Percentiles rank a stretch among this genome's conserved stretches.
phyloP scores from a whole-genome alignment of 1,140 invertebrate species.

The Sinonovacula constricta region DNA sequence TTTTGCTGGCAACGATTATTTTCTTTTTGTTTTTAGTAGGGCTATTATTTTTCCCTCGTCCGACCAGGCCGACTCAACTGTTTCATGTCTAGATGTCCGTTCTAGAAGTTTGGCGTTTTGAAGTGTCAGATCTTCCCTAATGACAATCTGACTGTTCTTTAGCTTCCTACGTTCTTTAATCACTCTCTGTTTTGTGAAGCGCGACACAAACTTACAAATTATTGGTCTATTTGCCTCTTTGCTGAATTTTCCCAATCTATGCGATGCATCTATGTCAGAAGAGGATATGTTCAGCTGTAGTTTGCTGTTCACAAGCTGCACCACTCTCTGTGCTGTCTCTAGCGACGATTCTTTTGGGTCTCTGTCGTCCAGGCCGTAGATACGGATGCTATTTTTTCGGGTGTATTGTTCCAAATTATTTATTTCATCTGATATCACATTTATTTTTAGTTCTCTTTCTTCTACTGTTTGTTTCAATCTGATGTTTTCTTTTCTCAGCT shows the following conservation, averaged over 20 bases:
- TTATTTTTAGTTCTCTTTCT: neutral
- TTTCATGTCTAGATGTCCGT: neutral
- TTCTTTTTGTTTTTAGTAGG: too few relatives aligned
- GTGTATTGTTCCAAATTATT: conserved; percentile 23
- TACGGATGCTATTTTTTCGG: conserved; percentile 10
- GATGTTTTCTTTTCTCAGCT: neutral
- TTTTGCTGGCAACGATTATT: too few relatives aligned
- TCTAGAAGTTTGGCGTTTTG: conserved; percentile 17
- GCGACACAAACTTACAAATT: conserved; percentile 10
- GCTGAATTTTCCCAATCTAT: too few relatives aligned
- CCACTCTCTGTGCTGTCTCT: neutral
- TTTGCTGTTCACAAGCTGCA: too few relatives aligned
- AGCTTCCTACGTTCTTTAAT: neutral
- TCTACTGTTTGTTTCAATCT: neutral
- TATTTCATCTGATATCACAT: neutral
- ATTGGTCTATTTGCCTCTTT: conserved; percentile 5
- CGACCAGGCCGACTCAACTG: conserved; percentile 2
- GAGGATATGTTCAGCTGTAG: neutral
- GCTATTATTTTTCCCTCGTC: conserved; percentile 12
- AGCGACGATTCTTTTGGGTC: neutral
- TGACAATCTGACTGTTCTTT: neutral
- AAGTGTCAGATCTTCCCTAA: conserved; percentile 1
- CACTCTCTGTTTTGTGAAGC: neutral
- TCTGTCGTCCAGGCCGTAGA: conserved; percentile 3
- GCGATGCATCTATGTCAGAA: conserved; percentile 9